phyloP scores from a whole-genome alignment of 2,888 invertebrate species.

The Orchesella flavescens region DNA sequence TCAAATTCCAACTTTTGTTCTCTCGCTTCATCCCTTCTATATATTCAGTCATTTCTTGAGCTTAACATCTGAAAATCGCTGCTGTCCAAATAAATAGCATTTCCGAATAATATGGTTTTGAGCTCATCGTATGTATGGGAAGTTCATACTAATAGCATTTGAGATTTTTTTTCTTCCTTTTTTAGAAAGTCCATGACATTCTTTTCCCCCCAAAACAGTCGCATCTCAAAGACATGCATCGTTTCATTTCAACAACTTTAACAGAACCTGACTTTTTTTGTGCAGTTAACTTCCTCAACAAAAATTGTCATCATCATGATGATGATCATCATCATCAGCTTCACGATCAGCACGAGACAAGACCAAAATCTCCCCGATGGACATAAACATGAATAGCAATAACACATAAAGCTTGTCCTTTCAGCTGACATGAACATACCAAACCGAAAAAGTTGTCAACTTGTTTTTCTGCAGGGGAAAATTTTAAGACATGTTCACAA shows the following conservation, averaged over 20 bases:
- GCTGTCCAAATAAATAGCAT: conserved; percentile 1
- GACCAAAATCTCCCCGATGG: neutral
- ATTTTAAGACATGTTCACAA: conserved; percentile 28
- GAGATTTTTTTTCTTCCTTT: conserved; percentile 38
- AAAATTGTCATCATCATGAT: neutral
- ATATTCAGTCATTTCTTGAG: neutral
- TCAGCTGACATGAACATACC: neutral
- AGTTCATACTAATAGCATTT: conserved; percentile 37
- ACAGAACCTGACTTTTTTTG: neutral
- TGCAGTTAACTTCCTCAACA: conserved; percentile 9
- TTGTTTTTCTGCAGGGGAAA: conserved; percentile 25
- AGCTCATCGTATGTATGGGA: too few species aligned
- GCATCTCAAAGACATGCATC: conserved; percentile 40
- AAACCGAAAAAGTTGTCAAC: conserved; percentile 42
- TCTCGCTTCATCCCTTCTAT: neutral
- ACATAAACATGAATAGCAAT: neutral
- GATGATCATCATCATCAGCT: conserved; percentile 18
- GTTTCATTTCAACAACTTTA: conserved; percentile 54
- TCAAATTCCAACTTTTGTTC: conserved; percentile 25
- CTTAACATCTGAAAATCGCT: conserved; percentile 8
- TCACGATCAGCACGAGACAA: conserved; percentile 19
- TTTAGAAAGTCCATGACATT: conserved; percentile 36
- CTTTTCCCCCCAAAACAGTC: conserved; percentile 6
- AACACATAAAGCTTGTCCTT: too few species aligned
- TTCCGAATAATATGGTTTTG: too few species aligned